A percentile compares a stretch with the other conserved stretches of the same genome.
Conservation (phyloP, 1,140 invertebrate genomes). For the Gryon sp. region DNA sequence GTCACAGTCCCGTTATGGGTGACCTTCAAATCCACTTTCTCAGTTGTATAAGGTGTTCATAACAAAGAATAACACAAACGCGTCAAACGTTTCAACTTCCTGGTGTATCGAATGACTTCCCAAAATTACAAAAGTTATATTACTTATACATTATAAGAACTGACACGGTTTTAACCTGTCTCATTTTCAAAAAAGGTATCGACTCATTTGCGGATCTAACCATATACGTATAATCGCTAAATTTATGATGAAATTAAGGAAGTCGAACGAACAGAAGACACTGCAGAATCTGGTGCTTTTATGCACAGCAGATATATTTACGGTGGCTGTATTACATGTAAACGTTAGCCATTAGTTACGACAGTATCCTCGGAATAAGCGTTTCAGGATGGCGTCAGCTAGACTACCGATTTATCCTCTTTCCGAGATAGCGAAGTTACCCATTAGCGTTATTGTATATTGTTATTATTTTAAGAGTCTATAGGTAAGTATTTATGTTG, state of each 20-base stretch:
- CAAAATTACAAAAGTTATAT: neutral
- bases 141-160: neutral
- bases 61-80: neutral
- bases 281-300: too few species aligned
- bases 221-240: too few species aligned
- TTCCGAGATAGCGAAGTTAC: conserved; percentile 63
- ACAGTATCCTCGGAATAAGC: conserved; percentile 22
- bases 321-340: too few species aligned
- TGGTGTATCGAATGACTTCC: conserved; percentile 11
- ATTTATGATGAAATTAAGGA: too few species aligned
- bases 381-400: conserved; percentile 64
- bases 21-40: conserved; percentile 11
- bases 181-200: neutral
- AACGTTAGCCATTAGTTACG: conserved; percentile 11
- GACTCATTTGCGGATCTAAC: neutral
- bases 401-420: conserved; percentile 67
- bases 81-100: conserved; percentile 7
- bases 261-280: too few species aligned
- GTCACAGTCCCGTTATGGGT: neutral
- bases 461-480: conserved; percentile 66
- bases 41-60: neutral
- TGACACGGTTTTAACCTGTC: neutral
- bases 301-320: too few species aligned
- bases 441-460: conserved; percentile 70
- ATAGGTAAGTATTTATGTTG: conserved; percentile 59